phyloP scores from a whole-genome alignment of 2,113 vertebrate species.

The Papio anubis region DNA sequence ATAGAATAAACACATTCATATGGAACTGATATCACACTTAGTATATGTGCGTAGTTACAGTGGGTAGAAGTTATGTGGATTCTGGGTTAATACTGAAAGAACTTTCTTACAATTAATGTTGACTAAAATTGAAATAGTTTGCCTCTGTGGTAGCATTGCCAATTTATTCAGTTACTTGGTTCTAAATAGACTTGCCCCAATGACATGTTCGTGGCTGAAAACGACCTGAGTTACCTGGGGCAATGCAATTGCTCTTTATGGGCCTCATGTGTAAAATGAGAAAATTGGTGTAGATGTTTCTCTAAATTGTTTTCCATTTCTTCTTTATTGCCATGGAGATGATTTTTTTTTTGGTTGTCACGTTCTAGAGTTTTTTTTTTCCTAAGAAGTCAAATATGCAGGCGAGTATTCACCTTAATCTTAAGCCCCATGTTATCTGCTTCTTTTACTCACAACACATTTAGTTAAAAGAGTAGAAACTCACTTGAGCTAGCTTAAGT shows the following conservation, averaged over 20 bases:
- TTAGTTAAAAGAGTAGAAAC: background rate
- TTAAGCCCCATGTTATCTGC: background rate
- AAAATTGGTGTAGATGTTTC: background rate
- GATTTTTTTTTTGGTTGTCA: background rate
- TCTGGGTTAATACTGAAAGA: background rate
- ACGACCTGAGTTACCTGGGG: background rate
- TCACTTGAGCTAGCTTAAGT: background rate
- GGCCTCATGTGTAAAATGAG: background rate
- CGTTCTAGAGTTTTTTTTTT: background rate
- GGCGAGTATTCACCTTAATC: background rate
- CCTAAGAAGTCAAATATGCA: background rate
- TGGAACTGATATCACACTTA: background rate
- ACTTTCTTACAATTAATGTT: constrained; percentile 3
- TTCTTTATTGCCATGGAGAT: background rate
- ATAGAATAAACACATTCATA: background rate
- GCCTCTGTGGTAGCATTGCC: background rate
- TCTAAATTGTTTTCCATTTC: background rate
- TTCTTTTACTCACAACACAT: background rate
- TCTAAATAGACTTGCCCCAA: background rate
- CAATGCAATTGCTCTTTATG: background rate
- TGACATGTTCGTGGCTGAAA: background rate
- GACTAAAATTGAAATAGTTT: constrained; percentile 27
- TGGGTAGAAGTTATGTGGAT: background rate
- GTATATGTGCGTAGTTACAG: background rate
- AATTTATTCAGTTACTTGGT: background rate